phyloP scores from a whole-genome alignment of 2,888 invertebrate species.

The Thera obeliscata region DNA sequence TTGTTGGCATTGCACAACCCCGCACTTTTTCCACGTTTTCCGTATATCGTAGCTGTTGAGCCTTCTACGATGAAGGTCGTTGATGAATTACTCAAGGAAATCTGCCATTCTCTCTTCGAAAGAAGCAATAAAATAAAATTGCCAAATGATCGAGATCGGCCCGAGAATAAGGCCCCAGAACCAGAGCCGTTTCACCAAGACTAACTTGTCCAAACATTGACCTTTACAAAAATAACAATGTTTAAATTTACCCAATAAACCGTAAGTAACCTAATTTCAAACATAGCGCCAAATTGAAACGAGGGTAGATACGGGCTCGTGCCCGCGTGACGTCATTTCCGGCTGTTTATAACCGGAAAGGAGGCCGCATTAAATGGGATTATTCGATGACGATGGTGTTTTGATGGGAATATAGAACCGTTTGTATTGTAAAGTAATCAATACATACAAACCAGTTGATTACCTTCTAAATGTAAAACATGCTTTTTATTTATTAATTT shows the following conservation, averaged over 20 bases:
- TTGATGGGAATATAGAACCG: constrained; percentile 31
- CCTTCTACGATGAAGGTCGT: too few relatives aligned
- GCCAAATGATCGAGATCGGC: too few relatives aligned
- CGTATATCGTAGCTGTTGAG: too few relatives aligned
- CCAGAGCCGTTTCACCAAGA: too few relatives aligned
- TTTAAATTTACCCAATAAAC: constrained; percentile 44
- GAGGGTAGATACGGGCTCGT: constrained; percentile 63
- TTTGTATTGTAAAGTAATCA: constrained; percentile 15
- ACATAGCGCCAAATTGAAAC: constrained; percentile 65
- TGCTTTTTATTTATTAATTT: background rate
- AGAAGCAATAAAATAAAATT: too few relatives aligned
- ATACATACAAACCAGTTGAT: background rate
- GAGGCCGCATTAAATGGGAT: constrained; percentile 48
- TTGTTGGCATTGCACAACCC: too few relatives aligned
- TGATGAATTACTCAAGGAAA: too few relatives aligned
- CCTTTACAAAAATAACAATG: constrained; percentile 13
- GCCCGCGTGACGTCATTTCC: constrained; percentile 61
- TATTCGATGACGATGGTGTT: constrained; percentile 44
- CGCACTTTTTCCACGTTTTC: too few relatives aligned
- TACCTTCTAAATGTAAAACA: background rate
- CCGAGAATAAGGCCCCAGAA: too few relatives aligned
- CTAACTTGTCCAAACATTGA: background rate
- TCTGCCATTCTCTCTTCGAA: too few relatives aligned
- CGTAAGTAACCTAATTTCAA: constrained; percentile 54
- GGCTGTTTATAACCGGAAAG: constrained; percentile 54